These are phyloP conservation scores for Griposia aprilina DNA, from an alignment of 2,888 invertebrate genomes.

Conservation along the genomic window DNA sequence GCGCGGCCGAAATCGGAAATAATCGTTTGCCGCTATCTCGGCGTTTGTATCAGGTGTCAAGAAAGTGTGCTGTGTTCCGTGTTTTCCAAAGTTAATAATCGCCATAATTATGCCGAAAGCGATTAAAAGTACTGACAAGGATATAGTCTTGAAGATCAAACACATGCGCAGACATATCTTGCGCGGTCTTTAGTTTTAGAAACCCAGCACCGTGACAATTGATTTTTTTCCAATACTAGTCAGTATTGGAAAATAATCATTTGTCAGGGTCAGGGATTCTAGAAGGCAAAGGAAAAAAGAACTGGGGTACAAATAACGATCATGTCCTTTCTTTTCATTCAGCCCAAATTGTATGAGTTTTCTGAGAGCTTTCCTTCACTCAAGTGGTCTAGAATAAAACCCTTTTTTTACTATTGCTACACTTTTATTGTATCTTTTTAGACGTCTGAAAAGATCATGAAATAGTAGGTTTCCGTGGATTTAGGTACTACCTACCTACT, in stretches of 20 bases:
- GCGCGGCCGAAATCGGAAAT: too few relatives aligned
- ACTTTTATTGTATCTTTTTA: constrained; percentile 25
- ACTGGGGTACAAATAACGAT: constrained; percentile 41
- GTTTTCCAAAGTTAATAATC: too few relatives aligned
- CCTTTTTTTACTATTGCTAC: constrained; percentile 51
- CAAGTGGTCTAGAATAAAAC: constrained; percentile 50
- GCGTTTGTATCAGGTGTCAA: too few relatives aligned
- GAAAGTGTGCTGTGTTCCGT: too few relatives aligned
- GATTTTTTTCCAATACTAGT: constrained; percentile 28
- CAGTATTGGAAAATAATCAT: not conserved
- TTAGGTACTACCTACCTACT: not conserved
- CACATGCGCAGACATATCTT: too few relatives aligned
- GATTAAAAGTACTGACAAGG: too few relatives aligned
- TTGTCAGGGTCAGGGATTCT: not conserved
- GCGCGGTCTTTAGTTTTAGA: not conserved
- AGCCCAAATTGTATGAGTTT: constrained; percentile 54
- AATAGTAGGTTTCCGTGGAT: not conserved
- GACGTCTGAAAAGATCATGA: constrained; percentile 2
- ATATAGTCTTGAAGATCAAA: too few relatives aligned
- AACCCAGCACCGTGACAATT: constrained; percentile 2
- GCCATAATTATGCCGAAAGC: too few relatives aligned
- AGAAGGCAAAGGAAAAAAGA: constrained; percentile 26
- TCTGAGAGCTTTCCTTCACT: constrained; percentile 46
- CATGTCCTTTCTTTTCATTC: constrained; percentile 48
- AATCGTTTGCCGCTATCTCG: too few relatives aligned